Evolutionary conservation across 2,113 vertebrate species (phyloP), one percentile per base, ranked within the genome.

Genomic region (Oryzias curvinotus): DNA sequence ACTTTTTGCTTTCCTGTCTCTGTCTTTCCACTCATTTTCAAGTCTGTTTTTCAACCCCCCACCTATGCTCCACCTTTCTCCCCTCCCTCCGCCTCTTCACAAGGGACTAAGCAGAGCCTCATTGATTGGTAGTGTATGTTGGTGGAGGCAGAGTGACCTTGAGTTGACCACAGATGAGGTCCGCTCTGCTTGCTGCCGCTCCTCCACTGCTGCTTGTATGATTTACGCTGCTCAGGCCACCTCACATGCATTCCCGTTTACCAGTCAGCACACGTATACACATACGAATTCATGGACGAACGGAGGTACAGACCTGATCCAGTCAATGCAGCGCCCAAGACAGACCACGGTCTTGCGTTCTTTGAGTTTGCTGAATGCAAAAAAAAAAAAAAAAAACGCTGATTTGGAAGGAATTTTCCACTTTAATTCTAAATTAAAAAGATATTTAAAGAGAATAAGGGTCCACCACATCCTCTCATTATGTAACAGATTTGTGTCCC

Each of bases 91-190:
- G 42, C 75, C 59, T 77, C 74, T 68, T 75, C 56, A 46, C 59
- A 78, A 81, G 81, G 64, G 53, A 71, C 78, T 78, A 28, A 60
- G 82, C 82, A 77, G 69, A 73, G 81, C 77, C 59, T 80, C 83
- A 90, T 85, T 90, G 85, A 89, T 88, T 85, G 74, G 51, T 73
- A 77, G 75, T 84, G 81, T 82, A 75, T 79, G 71, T 70, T 77
- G 82, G 74, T 66, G 77, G 77, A 74, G 58, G 68, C 65, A 65
- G 58, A 59, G 75, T 85, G 85, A 91, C 88, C 86, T 91, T 90
- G 86, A 89, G 81, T 5, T 65, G 83, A 77, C 84, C 78, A 81
- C 72, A 65, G 83, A 83, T 78, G 76, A 83, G 80, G 59, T 83
- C 75, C 23, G 50, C 73, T 73, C 49, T 63, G 43, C 62, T 78